These are phyloP conservation scores for Acleris cristana DNA, from an alignment of 2,888 invertebrate species.

Conservation along the genomic window DNA sequence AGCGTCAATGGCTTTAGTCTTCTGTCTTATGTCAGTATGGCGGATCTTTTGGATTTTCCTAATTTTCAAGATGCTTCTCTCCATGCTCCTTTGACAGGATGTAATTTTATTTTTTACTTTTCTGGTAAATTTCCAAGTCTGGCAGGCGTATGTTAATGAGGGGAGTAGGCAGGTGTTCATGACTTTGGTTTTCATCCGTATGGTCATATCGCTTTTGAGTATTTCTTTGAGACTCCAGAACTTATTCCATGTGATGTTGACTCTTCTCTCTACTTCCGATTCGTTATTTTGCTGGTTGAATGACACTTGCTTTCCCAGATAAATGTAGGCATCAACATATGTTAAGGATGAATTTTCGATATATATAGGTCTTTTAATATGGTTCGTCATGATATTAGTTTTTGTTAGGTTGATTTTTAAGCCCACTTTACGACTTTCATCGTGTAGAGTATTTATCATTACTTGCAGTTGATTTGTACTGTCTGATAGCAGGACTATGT, in stretches of 20 bases:
- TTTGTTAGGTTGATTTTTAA: constrained; percentile 38
- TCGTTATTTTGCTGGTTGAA: constrained; percentile 24
- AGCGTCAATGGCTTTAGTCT: constrained; percentile 37
- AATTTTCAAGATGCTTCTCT: constrained; percentile 38
- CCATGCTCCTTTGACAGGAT: too few species aligned
- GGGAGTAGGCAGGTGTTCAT: constrained; percentile 35
- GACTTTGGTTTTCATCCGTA: constrained; percentile 24
- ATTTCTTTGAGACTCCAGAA: constrained; percentile 37
- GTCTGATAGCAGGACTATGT: background rate
- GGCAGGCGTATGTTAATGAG: constrained; percentile 30
- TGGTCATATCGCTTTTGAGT: constrained; percentile 30
- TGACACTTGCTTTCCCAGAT: constrained; percentile 40
- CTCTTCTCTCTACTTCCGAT: constrained; percentile 21
- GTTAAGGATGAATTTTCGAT: constrained; percentile 27
- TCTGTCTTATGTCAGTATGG: constrained; percentile 31
- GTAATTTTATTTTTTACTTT: too few species aligned
- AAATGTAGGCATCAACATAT: constrained; percentile 39
- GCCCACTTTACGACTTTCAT: constrained; percentile 35
- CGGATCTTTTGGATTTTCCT: constrained; percentile 39
- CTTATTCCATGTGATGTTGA: constrained; percentile 33
- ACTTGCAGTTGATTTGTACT: background rate
- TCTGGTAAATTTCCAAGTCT: constrained; percentile 25
- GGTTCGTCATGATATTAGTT: too few species aligned
- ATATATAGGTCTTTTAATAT: constrained; percentile 21
- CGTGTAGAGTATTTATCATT: constrained; percentile 38